Evolutionary conservation across 2,113 vertebrate species (phyloP), one percentile per base, ranked within the genome.

Genomic region (Atherinomorus stipes): DNA sequence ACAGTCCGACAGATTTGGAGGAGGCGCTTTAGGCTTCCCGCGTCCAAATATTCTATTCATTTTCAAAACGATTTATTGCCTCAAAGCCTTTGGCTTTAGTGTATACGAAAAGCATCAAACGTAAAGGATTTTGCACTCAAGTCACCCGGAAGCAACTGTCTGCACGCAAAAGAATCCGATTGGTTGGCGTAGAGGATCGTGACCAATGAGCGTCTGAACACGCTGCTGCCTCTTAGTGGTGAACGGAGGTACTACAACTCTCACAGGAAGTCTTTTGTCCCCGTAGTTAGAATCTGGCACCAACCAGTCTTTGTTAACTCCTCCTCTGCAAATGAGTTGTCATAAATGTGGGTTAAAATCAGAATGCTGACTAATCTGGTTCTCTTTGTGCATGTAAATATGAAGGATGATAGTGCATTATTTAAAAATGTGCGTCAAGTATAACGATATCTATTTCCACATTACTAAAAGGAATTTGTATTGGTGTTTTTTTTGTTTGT

Each of bases 21-120:
- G 94, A 11, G 97, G 95, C 34, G 88, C 91, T 91, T 95, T 97
- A 0, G 96, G 94, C 83, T 96, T 99, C n/a, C 95, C 94, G 38
- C 95, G 95, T 28, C 98, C 97, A 66, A 99, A 99, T 88, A 99
- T 94, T 61, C 97, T 93, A 83, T 98, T 98, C 98, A 98, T 99
- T 80, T 90, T 89, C 11, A 28, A 59, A 25, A 52, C 56, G 53
- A 60, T 25, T 54, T 2, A 8, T 2, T 2, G 5, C 1, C 44
- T 2, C 11, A 11, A 1, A 68, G 44, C 64, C 5, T 25, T 53
- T 22, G 64, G 31, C 11, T 60, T 60, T 42, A 25, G 0, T 59
- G 75, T 65, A 71, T 2, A 78, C 37, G 71, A 73, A 74, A 78
- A 67, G 1, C 34, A 74, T 63, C 40, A 65, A 65, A 80, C 1